phyloP scores from a whole-genome alignment of 2,888 invertebrate genomes.

The Sympetrum striolatum region DNA sequence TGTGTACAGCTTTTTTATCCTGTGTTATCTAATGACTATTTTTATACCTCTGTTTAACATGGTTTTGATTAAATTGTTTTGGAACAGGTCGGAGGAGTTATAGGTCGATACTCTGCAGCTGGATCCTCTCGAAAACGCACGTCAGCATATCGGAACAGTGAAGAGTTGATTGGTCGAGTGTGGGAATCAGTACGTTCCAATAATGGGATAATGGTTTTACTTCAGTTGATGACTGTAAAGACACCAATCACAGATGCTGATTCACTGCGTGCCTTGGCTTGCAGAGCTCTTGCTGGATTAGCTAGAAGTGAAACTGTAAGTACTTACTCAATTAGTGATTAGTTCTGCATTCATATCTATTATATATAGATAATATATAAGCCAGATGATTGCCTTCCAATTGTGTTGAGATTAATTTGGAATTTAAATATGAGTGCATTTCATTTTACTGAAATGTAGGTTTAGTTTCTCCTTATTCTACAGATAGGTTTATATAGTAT shows the following conservation, averaged over 20 bases:
- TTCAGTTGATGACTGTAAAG: slow-evolving; percentile 88
- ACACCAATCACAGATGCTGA: slow-evolving; percentile 97
- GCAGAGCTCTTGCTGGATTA: slow-evolving; percentile 89
- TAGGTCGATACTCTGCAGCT: slow-evolving; percentile 60
- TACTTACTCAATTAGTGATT: neutral
- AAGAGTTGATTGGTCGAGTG: slow-evolving; percentile 88
- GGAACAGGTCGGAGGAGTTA: slow-evolving; percentile 61
- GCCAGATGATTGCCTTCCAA: too few species aligned
- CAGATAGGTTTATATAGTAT: too few species aligned
- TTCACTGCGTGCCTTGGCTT: slow-evolving; percentile 90
- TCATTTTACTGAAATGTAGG: too few species aligned
- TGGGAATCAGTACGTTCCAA: slow-evolving; percentile 95
- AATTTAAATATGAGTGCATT: too few species aligned
- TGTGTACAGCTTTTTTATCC: neutral
- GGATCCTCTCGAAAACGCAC: slow-evolving; percentile 3
- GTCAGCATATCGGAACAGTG: slow-evolving; percentile 66
- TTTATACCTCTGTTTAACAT: neutral
- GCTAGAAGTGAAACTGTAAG: slow-evolving; percentile 88
- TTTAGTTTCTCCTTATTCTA: too few species aligned
- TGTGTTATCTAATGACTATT: neutral
- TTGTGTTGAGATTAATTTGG: too few species aligned
- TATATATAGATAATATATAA: too few species aligned
- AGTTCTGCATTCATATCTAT: too few species aligned
- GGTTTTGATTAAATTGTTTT: neutral
- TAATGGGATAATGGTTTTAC: slow-evolving; percentile 94